These are phyloP conservation scores for Toxostoma redivivum DNA, from an alignment of 2,113 vertebrate genomes.

Conservation along the genomic window DNA sequence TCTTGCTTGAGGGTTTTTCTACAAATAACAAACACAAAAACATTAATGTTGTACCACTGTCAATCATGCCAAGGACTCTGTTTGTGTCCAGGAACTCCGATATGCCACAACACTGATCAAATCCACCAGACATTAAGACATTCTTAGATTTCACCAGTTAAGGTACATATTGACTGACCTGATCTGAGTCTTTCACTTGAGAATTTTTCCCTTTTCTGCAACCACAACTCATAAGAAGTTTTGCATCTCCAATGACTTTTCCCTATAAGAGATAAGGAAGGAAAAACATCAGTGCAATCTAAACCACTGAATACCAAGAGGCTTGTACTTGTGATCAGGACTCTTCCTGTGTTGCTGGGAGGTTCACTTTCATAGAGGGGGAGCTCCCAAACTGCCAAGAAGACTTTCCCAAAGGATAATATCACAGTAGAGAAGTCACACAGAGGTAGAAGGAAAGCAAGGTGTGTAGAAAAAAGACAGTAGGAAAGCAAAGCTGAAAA, in stretches of 20 bases:
- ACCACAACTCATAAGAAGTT: conserved; percentile 56
- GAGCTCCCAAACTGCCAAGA: not conserved
- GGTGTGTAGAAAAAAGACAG: not conserved
- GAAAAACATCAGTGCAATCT: not conserved
- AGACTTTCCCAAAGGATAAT: not conserved
- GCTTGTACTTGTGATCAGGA: not conserved
- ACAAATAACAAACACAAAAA: not conserved
- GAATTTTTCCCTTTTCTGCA: conserved; percentile 56
- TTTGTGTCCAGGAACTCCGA: not conserved
- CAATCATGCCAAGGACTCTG: not conserved
- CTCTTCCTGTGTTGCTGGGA: not conserved
- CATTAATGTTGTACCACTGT: not conserved
- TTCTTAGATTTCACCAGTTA: not conserved
- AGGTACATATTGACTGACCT: conserved; percentile 24
- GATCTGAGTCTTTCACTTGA: conserved; percentile 54
- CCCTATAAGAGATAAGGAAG: conserved; percentile 35
- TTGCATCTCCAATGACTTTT: conserved; percentile 55
- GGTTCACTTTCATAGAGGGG: not conserved
- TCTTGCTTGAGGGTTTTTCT: not conserved
- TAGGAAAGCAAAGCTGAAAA: not conserved
- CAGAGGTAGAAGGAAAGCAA: not conserved
- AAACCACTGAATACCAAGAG: not conserved
- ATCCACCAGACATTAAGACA: not conserved
- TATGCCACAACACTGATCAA: not conserved
- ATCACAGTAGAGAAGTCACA: not conserved